Conservation (phyloP, 1,140 invertebrate genomes). For the Notospermus geniculatus region DNA sequence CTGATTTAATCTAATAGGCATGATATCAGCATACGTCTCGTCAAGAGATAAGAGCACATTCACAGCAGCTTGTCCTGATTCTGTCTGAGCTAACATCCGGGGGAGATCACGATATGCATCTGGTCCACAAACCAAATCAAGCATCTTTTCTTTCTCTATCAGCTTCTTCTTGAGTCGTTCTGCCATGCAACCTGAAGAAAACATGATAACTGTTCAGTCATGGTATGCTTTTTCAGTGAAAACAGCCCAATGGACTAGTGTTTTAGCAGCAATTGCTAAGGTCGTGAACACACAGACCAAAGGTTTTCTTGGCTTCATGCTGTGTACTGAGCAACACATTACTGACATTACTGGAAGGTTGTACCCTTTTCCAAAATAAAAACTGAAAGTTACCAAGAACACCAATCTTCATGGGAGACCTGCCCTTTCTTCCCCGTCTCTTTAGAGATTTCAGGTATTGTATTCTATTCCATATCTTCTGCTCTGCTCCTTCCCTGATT, state of each 20-base stretch:
- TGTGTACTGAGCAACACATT: too few species aligned
- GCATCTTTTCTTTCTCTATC: slow-evolving; percentile 76
- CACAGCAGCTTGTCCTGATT: slow-evolving; percentile 78
- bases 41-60: slow-evolving; percentile 94
- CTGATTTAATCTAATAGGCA: slow-evolving; percentile 80
- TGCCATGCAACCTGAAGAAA: slow-evolving; percentile 85
- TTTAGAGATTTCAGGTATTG: slow-evolving; percentile 69
- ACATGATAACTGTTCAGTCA: too few species aligned
- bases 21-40: slow-evolving; percentile 96
- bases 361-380: too few species aligned
- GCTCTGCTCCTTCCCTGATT: slow-evolving; percentile 90
- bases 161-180: slow-evolving; percentile 87
- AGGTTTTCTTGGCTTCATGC: too few species aligned
- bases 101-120: slow-evolving; percentile 95
- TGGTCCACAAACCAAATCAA: slow-evolving; percentile 92
- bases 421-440: slow-evolving; percentile 48
- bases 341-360: too few species aligned
- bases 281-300: too few species aligned
- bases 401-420: slow-evolving; percentile 55
- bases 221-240: too few species aligned
- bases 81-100: slow-evolving; percentile 73
- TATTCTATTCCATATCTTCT: slow-evolving; percentile 85
- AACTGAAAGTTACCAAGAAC: slow-evolving; percentile 56
- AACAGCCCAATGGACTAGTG: too few species aligned
- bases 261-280: too few species aligned